These are phyloP conservation scores for Drosophila tropicalis DNA, from an alignment of 1,140 invertebrate species.

Conservation along the genomic window DNA sequence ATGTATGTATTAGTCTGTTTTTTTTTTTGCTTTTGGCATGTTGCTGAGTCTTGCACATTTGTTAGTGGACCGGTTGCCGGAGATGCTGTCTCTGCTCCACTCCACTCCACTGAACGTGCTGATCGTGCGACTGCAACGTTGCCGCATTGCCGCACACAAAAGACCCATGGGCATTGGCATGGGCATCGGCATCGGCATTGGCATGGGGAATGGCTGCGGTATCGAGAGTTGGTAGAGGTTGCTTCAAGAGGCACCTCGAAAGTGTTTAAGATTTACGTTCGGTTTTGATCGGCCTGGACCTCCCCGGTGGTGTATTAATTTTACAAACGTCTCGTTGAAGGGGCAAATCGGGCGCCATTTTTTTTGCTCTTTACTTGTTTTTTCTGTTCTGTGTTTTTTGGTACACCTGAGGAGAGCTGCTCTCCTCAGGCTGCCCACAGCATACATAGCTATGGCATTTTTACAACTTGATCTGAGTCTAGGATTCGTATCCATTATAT, in stretches of 20 bases:
- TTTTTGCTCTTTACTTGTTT: slow-evolving; percentile 61
- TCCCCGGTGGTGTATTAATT: slow-evolving; percentile 77
- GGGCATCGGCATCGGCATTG: not conserved
- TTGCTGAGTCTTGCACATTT: slow-evolving; percentile 77
- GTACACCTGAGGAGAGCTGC: slow-evolving; percentile 76
- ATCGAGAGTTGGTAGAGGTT: slow-evolving; percentile 32
- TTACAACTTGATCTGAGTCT: slow-evolving; percentile 76
- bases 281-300: slow-evolving; percentile 78
- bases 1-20: slow-evolving; percentile 34
- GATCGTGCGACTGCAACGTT: slow-evolving; percentile 71
- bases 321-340: slow-evolving; percentile 32
- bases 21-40: slow-evolving; percentile 44
- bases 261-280: slow-evolving; percentile 81
- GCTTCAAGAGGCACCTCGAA: slow-evolving; percentile 23
- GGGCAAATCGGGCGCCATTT: slow-evolving; percentile 65
- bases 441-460: slow-evolving; percentile 54
- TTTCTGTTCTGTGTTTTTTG: slow-evolving; percentile 13
- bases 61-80: slow-evolving; percentile 58
- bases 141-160: slow-evolving; percentile 23
- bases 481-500: slow-evolving; percentile 13
- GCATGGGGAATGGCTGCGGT: slow-evolving; percentile 13
- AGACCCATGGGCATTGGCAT: not conserved
- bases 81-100: slow-evolving; percentile 27
- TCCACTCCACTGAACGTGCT: slow-evolving; percentile 72
- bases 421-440: slow-evolving; percentile 50